Evolutionary conservation across 2,888 invertebrate species (phyloP), one percentile per base, ranked within the genome.

Genomic region (Mimumesa dahlbomi): DNA sequence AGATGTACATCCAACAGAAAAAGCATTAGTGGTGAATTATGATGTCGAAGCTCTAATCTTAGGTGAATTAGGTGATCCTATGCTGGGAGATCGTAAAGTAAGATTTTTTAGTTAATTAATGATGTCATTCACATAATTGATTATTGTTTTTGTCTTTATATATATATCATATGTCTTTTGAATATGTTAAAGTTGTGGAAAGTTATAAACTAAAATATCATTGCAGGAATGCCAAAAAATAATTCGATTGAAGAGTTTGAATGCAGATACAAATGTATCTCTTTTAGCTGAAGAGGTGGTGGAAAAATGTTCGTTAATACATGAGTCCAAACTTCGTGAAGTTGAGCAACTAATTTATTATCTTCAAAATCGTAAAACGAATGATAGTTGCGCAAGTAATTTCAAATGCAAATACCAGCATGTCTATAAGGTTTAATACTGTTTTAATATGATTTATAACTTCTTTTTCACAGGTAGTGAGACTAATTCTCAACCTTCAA

Each of bases 341-440:
- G 95, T 97, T 16, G 96, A 97, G 88, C 97, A 97, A 87, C 91
- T 96, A 38, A 93, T 97, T 83, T 95, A 94, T 88, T 97, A 97
- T 90, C 91, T 97, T 62, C 95, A 96, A 89, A 96, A 94, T 87
- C 92, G 96, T 63, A 94, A 94, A 89, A 77, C 74, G n/a, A 85
- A 79, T 49, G 82, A 73, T 52, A 85, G 79, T 43, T 82, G 82
- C 82, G 70, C 38, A 61, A 61, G 76, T 77, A 56, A 46, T 48
- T 9, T 21, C 34, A 45, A 0, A 25, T 13, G 29, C 1, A 34
- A 14, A 34, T 5, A 16, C 2, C 16, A 40, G 16, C 5, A 13
- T 11, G 11, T 43, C 6, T 18, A 9, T 2, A 14, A 13, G 6
- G 4, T 25, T 58, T 18, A 3, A 25, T 0, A 34, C 7, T 11